phyloP scores from a whole-genome alignment of 1,140 invertebrate species.

The Argopecten irradians region DNA sequence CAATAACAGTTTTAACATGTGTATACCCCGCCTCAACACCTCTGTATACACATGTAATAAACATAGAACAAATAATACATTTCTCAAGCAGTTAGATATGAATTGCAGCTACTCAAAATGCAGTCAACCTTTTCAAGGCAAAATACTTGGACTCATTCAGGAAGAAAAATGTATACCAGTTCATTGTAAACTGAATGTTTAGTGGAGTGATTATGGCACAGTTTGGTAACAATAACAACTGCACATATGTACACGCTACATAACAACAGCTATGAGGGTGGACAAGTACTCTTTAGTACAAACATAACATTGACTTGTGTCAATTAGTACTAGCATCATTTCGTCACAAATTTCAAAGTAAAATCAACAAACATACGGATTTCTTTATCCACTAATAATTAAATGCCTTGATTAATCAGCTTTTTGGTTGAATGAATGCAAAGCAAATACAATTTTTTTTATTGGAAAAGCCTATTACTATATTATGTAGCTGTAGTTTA shows the following conservation, averaged over 20 bases:
- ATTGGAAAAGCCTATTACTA: too few species aligned
- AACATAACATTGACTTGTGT: not conserved
- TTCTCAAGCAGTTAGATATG: not conserved
- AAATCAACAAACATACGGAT: not conserved
- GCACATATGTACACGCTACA: not conserved
- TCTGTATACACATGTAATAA: not conserved
- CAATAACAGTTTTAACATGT: too few species aligned
- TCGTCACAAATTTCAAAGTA: not conserved
- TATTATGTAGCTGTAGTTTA: not conserved
- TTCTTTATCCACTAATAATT: not conserved
- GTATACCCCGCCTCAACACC: not conserved
- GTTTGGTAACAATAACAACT: not conserved
- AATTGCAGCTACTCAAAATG: not conserved
- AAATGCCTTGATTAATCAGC: not conserved
- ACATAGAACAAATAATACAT: not conserved
- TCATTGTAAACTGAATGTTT: not conserved
- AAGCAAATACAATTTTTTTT: too few species aligned
- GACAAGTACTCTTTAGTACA: too few species aligned
- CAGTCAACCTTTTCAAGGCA: not conserved
- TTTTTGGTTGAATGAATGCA: not conserved
- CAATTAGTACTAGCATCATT: not conserved
- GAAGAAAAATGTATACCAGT: not conserved
- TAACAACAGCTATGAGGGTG: not conserved
- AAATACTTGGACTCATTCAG: not conserved
- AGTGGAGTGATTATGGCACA: slow-evolving; percentile 1